Evolutionary conservation across 2,797 vertebrate genomes (phyloP).

Genomic region (Myiotriccus ornatus): DNA sequence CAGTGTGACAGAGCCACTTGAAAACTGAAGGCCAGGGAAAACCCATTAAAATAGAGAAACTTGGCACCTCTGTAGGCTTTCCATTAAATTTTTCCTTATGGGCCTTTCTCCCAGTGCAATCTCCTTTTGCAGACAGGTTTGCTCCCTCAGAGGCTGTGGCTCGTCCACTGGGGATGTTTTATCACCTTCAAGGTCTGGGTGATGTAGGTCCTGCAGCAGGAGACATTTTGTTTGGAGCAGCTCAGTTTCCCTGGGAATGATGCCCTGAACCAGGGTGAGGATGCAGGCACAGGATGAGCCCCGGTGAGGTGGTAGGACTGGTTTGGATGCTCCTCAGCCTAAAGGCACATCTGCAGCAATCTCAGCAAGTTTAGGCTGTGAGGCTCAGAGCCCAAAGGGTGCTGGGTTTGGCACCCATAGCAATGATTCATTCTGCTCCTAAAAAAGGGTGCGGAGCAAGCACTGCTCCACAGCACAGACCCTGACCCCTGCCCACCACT

Average conservation of each 20-base stretch:
- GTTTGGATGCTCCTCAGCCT: not conserved
- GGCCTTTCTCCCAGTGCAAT: not conserved
- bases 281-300: not conserved
- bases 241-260: not conserved
- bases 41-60: not conserved
- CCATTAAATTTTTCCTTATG: not conserved
- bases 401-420: not conserved
- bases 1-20: not conserved
- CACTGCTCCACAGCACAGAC: not conserved
- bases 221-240: not conserved
- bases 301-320: fast-evolving
- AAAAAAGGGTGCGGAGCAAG: not conserved
- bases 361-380: not conserved
- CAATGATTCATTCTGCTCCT: not conserved
- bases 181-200: not conserved
- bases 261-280: not conserved
- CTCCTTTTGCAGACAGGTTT: not conserved
- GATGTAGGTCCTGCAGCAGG: not conserved
- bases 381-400: not conserved
- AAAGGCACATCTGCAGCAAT: not conserved
- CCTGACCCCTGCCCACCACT: not conserved
- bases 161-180: not conserved
- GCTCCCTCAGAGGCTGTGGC: not conserved
- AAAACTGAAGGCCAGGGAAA: not conserved
- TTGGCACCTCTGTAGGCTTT: not conserved